phyloP scores from a whole-genome alignment of 2,888 invertebrate species.

The Ptychoptera contaminata region DNA sequence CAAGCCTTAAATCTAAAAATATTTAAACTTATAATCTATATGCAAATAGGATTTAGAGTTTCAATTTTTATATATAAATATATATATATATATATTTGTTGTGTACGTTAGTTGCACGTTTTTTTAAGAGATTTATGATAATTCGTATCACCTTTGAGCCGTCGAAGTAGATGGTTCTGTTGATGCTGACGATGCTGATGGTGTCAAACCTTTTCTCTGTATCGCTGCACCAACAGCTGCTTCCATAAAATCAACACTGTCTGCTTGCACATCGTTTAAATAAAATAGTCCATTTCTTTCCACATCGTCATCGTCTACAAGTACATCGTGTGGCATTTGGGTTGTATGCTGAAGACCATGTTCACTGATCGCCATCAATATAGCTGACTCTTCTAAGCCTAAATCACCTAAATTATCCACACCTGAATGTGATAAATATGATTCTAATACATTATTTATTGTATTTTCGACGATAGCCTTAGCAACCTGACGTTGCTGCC shows the following conservation, averaged over 20 bases:
- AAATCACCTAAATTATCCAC: not conserved
- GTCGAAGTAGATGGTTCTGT: not conserved
- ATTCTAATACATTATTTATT: conserved; percentile 10
- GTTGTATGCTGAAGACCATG: conserved; percentile 9
- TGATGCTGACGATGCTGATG: not conserved
- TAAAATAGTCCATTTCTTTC: not conserved
- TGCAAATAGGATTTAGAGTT: too few relatives aligned
- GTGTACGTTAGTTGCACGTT: too few relatives aligned
- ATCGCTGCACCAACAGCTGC: conserved; percentile 11
- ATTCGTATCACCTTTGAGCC: too few relatives aligned
- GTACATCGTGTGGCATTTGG: not conserved
- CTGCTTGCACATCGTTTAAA: not conserved
- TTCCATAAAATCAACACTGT: conserved; percentile 10
- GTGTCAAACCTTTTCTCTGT: conserved; percentile 10
- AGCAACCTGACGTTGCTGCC: conserved; percentile 10
- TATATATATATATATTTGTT: too few relatives aligned
- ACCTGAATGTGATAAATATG: conserved; percentile 3
- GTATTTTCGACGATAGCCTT: conserved; percentile 10
- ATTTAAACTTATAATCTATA: too few relatives aligned
- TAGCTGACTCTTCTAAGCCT: conserved; percentile 10
- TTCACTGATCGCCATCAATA: conserved; percentile 11
- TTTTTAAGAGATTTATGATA: too few relatives aligned
- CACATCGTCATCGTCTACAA: not conserved
- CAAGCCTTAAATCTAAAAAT: too few relatives aligned
- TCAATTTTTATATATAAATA: too few relatives aligned